Base-by-base conservation (phyloP, 1,140 invertebrate genomes). In the Magallana ariakensis region DNA sequence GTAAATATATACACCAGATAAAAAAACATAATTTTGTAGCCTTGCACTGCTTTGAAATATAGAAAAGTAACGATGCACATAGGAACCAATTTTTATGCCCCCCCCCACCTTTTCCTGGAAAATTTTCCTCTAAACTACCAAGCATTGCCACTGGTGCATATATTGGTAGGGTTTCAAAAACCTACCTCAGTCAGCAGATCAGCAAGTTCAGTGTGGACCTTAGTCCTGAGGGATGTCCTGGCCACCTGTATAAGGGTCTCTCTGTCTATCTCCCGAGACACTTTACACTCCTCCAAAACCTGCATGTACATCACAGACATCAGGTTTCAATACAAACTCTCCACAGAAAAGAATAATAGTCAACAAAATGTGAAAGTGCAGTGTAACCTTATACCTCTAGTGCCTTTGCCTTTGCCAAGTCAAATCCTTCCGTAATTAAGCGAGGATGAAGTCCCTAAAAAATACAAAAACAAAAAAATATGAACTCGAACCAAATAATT, bases 381-480 rank as follows among this genome's bases (percentile, higher is more conserved):
- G 13, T 13, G n/a, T 60, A 13, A 60, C n/a, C 0, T 13, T 11
- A 3, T 75, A 94, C 95, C 95, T 99, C 96, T 15, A 99, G 93
- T 2, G 98, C 96, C 94, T 98, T 98, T 11, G 94, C 95, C 87
- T 97, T 96, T 0, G 99, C 99, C 85, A 98, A 95, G 90, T 99
- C 97, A 95, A 99, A 99, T 9, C 99, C 99, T 95, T 99, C 99
- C 6, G 98, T 97, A 19, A 99, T 95, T 13, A 99, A 96, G 90
- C 99, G 96, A 3, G 99, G 99, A 96, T 99, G 99, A 56, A 99
- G 95, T 83, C 99, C 97, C 96, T 96, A 88, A 80, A 93, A 91
- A 86, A 88, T 70, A 85, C 33, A 60, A 60, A 60, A 60, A n/a
- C n/a, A 2, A 46, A 46, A 46, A 46, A 4, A 46, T 46, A 46